phyloP scores from a whole-genome alignment of 1,140 invertebrate species.

The Euglossa dilemma region DNA sequence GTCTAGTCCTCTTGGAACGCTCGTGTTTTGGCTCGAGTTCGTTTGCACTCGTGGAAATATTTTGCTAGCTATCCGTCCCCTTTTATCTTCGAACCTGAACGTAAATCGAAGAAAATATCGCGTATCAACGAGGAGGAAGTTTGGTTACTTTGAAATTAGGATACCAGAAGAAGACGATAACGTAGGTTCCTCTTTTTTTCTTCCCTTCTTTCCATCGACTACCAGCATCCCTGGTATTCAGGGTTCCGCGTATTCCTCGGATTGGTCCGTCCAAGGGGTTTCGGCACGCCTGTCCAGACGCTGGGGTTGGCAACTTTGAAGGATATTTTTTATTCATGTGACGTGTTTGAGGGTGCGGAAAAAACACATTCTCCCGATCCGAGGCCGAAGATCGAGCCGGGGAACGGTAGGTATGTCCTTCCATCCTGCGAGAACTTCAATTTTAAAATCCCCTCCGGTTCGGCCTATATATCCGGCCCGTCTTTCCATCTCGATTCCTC shows the following conservation, averaged over 20 bases:
- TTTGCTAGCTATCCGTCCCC: no score
- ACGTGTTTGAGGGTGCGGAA: constrained; percentile 80
- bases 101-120: neutral
- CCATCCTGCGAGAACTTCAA: constrained; percentile 52
- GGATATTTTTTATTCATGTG: constrained; percentile 82
- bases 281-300: constrained; percentile 59
- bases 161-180: constrained; percentile 25
- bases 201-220: constrained; percentile 22
- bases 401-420: constrained; percentile 48
- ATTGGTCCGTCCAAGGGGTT: constrained; percentile 47
- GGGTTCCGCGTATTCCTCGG: constrained; percentile 38
- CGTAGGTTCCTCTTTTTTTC: neutral
- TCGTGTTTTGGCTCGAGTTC: no score
- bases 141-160: no score
- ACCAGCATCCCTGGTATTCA: constrained; percentile 49
- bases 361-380: constrained; percentile 79
- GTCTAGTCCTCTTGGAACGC: no score
- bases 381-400: constrained; percentile 57
- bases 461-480: constrained; percentile 7
- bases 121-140: neutral
- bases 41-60: no score
- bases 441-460: constrained; percentile 61
- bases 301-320: constrained; percentile 79
- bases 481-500: constrained; percentile 17
- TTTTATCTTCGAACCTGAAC: neutral